Evolutionary conservation across 1,140 invertebrate genomes (phyloP).

Genomic region (Macrocentrus cingulum): DNA sequence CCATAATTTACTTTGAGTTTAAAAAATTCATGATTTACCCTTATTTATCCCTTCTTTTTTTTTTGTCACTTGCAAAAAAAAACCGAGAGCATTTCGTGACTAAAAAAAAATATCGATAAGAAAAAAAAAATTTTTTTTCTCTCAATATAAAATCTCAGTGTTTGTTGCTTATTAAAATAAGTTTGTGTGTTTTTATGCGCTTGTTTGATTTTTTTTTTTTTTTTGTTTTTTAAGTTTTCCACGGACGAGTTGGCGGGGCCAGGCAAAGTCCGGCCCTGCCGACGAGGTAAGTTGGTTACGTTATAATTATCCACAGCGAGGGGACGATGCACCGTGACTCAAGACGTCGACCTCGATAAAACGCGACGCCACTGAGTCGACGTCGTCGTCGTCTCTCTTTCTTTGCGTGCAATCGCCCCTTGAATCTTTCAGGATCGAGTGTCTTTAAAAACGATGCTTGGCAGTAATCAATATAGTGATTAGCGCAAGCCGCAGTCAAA

Average conservation of each 20-base stretch:
- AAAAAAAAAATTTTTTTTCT: no score
- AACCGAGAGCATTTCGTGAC: no score
- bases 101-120: no score
- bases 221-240: not conserved
- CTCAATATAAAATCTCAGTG: no score
- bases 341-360: conserved; percentile 29
- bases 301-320: conserved; percentile 28
- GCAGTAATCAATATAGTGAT: not conserved
- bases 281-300: conserved; percentile 28
- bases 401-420: not conserved
- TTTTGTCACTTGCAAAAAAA: no score
- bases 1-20: no score
- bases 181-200: not conserved
- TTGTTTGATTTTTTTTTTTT: not conserved
- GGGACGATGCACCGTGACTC: conserved; percentile 29
- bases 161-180: not conserved
- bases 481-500: not conserved
- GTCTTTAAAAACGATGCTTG: not conserved
- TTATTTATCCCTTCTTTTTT: no score
- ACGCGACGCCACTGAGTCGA: conserved; percentile 16
- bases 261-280: conserved; percentile 2
- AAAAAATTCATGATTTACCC: no score
- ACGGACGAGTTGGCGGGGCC: conserved; percentile 1
- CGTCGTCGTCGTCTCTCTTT: conserved; percentile 1
- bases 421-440: not conserved